A percentile compares a stretch with the other conserved stretches of the same genome.
Evolutionary conservation across 2,797 vertebrate genomes (phyloP).

Genomic region (Chromis chromis): DNA sequence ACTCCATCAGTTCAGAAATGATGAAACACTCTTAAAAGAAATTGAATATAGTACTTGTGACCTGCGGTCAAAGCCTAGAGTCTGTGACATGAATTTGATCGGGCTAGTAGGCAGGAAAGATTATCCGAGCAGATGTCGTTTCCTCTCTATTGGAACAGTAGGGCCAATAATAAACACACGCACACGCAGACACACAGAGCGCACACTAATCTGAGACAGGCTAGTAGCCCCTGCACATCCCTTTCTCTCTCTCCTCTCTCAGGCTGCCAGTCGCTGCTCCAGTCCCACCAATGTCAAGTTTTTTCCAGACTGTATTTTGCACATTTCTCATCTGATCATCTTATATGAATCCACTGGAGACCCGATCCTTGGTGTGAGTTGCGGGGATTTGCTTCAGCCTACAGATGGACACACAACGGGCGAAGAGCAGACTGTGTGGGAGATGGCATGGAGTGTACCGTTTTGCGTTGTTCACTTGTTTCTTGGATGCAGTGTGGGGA

Average conservation of each 20-base stretch:
- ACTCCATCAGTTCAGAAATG: conserved; percentile 34
- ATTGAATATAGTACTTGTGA: conserved; percentile 60
- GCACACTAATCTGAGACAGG: conserved; percentile 70
- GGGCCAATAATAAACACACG: conserved; percentile 78
- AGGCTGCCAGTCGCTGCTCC: conserved; percentile 58
- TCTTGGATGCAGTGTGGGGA: conserved; percentile 74
- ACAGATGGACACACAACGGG: conserved; percentile 69
- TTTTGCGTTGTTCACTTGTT: conserved; percentile 73
- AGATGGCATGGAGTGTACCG: conserved; percentile 58
- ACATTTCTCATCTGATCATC: conserved; percentile 31
- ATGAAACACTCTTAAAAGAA: conserved; percentile 48
- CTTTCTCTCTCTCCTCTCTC: conserved; percentile 59
- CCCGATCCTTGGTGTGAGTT: conserved; percentile 25
- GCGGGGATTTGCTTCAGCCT: conserved; percentile 24
- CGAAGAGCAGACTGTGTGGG: conserved; percentile 50
- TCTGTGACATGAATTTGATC: conserved; percentile 76
- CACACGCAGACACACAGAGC: conserved; percentile 45
- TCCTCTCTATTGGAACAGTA: conserved; percentile 73
- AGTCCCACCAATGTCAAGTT: conserved; percentile 67
- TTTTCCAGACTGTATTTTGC: conserved; percentile 35
- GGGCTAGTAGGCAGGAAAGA: conserved; percentile 74
- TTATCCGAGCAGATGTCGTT: conserved; percentile 82
- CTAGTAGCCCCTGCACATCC: conserved; percentile 62
- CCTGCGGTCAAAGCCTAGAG: conserved; percentile 59
- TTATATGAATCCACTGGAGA: conserved; percentile 3